These are phyloP conservation scores for Solenopsis fugax DNA, from an alignment of 1,140 invertebrate species.

Conservation along the genomic window DNA sequence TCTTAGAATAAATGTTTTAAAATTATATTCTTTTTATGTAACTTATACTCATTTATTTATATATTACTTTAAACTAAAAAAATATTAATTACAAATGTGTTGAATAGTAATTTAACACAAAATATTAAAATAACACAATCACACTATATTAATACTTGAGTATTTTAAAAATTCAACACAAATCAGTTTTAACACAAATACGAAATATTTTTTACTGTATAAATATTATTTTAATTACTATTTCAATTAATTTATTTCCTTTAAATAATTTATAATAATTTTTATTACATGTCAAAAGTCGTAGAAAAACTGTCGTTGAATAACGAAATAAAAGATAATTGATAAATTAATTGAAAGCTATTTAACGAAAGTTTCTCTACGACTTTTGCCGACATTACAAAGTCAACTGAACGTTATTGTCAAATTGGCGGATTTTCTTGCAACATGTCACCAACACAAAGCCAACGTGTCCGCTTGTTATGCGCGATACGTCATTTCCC, in stretches of 20 bases:
- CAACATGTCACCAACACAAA: neutral
- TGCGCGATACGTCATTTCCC: constrained; percentile 73
- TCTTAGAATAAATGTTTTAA: no score
- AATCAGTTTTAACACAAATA: no score
- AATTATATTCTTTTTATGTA: no score
- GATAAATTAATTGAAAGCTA: neutral
- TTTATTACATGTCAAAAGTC: neutral
- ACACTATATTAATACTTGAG: no score
- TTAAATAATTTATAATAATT: neutral
- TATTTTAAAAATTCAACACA: no score
- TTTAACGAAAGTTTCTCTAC: neutral
- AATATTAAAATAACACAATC: no score
- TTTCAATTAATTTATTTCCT: neutral
- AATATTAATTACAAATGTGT: no score
- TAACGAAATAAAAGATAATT: neutral
- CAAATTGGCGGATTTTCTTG: constrained; percentile 17
- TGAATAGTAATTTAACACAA: no score
- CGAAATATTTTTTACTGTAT: no score
- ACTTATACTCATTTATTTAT: no score
- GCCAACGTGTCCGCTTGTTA: constrained; percentile 57
- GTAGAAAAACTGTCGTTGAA: neutral
- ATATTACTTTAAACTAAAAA: no score
- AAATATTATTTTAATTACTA: no score
- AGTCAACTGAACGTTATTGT: neutral
- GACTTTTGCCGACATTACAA: neutral